These are phyloP conservation scores for Flexamia atlantica DNA, from an alignment of 2,888 invertebrate genomes.

Conservation along the genomic window DNA sequence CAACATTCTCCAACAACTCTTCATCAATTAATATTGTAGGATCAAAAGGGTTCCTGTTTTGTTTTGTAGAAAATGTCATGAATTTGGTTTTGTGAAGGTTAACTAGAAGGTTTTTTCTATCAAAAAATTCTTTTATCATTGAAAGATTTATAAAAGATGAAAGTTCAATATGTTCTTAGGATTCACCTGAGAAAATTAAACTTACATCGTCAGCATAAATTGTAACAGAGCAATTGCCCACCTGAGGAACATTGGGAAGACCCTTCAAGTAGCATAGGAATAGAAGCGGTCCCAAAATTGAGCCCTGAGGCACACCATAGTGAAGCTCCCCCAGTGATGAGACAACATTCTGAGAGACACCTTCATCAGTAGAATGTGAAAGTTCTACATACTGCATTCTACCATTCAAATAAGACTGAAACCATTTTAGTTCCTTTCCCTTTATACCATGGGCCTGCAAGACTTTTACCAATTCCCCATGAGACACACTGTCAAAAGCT, in stretches of 20 bases:
- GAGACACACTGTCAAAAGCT: conserved; percentile 18
- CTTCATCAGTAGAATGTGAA: neutral
- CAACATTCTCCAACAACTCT: too few relatives aligned
- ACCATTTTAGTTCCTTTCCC: neutral
- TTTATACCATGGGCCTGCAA: neutral
- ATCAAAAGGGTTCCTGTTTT: too few relatives aligned
- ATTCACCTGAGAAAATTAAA: neutral
- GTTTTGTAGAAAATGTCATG: neutral
- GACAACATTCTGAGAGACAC: neutral
- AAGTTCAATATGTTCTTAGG: neutral
- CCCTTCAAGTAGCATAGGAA: neutral
- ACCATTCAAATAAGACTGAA: neutral
- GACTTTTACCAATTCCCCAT: neutral
- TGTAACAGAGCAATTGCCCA: neutral
- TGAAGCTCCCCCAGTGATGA: neutral
- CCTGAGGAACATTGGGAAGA: neutral
- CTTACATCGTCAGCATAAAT: neutral
- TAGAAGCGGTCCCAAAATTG: neutral
- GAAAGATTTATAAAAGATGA: neutral
- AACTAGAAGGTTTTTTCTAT: neutral
- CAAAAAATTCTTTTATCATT: neutral
- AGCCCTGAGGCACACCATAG: conserved; percentile 4
- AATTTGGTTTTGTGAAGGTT: neutral
- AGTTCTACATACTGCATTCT: neutral
- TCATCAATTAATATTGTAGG: too few relatives aligned